Base-by-base conservation (phyloP, 2,888 invertebrate genomes). In the Loripinus fragilis region DNA sequence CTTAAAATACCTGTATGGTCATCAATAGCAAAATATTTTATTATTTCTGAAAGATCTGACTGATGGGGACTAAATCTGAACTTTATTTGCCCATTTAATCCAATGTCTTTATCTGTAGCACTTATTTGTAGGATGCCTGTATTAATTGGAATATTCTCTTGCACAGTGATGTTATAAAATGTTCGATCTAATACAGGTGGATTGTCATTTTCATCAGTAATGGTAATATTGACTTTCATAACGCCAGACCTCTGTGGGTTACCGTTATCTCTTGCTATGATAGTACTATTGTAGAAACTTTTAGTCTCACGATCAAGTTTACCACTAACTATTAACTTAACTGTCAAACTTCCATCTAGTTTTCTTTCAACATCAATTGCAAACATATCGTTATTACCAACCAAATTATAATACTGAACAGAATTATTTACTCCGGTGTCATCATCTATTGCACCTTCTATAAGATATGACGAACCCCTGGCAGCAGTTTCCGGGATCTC, bases 81-180 rank as follows among this genome's bases (percentile, higher is more conserved):
- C n/a, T 76, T 73, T 15, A 90, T 80, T 42, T 77, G 75, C 15
- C 90, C 89, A 78, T 88, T 89, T 8, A 82, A 71, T 17, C 88
- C 87, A 33, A 86, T 83, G 66, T 90, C 90, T 55, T 74, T 75
- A 60, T 90, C 90, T 17, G 79, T 83, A 2, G 90, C 90, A 23
- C 95, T 95, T 0, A 98, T 96, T 52, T 88, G 87, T 28, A 87
- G 66, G 50, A 90, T 83, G 20, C 84, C 80, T 25, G 81, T 80
- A 55, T 81, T 85, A 1, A 74, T 72, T 25, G 50, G 55, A 28
- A 78, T 74, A 52, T 86, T 83, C 41, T 89, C 89, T 30, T 83
- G 83, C 3, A 90, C 83, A 17, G 83, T 81, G 23, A 85, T 82
- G 33, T 87, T 81, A 74, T 90, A 89, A 15, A 81, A 66, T 41